A percentile compares a stretch with the other conserved stretches of the same genome.
Evolutionary conservation across 2,888 invertebrate genomes (phyloP).

Genomic region (Drosophila longiperda): DNA sequence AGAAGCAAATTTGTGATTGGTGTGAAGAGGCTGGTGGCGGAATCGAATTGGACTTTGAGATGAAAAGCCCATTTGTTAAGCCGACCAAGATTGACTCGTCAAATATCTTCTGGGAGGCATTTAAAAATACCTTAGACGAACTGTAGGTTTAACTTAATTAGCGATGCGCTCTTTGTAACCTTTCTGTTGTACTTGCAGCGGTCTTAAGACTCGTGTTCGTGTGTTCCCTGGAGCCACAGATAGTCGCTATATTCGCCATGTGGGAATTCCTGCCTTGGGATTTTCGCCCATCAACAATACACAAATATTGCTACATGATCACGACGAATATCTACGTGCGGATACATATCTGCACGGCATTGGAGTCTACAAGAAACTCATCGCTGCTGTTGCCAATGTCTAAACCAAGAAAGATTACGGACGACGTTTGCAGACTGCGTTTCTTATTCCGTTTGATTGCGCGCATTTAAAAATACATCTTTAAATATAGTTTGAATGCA

Average conservation of each 20-base stretch:
- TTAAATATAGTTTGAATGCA: neutral
- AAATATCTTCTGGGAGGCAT: slow-evolving; percentile 91
- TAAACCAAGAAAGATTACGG: slow-evolving; percentile 30
- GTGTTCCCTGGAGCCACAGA: slow-evolving; percentile 97
- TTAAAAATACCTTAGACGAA: slow-evolving; percentile 87
- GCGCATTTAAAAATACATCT: neutral
- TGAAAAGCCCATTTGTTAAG: slow-evolving; percentile 87
- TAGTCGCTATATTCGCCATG: slow-evolving; percentile 91
- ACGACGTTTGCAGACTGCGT: neutral
- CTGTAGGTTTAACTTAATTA: slow-evolving; percentile 43
- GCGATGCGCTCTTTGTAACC: rapidly evolving
- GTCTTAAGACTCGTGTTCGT: slow-evolving; percentile 88
- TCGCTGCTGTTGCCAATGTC: slow-evolving; percentile 78
- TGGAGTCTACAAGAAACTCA: slow-evolving; percentile 87
- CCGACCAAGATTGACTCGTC: slow-evolving; percentile 88
- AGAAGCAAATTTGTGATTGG: slow-evolving; percentile 87
- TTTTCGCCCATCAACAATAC: slow-evolving; percentile 97
- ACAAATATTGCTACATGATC: slow-evolving; percentile 93
- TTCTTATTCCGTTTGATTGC: neutral
- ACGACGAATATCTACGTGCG: slow-evolving; percentile 94
- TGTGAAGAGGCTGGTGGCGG: slow-evolving; percentile 91
- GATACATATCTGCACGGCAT: slow-evolving; percentile 93
- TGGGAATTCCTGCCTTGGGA: slow-evolving; percentile 93
- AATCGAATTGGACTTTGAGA: slow-evolving; percentile 88
- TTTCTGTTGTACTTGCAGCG: slow-evolving; percentile 32